phyloP scores from a whole-genome alignment of 1,140 invertebrate genomes.

The Tenebrio molitor region DNA sequence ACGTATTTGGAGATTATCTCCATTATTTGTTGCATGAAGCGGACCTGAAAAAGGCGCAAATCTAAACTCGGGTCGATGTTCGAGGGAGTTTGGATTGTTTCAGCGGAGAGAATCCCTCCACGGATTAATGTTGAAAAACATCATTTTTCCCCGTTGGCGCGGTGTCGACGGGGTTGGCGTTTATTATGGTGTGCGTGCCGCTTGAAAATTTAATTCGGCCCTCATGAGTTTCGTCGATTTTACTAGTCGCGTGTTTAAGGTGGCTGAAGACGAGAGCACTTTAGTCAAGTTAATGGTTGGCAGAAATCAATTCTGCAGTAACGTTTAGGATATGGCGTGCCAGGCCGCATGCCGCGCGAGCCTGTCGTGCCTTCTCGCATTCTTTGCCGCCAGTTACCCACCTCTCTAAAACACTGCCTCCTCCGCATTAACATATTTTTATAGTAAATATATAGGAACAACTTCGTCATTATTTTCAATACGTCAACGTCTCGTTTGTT shows the following conservation, averaged over 20 bases:
- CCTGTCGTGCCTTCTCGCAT: conserved; percentile 43
- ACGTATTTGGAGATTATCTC: conserved; percentile 25
- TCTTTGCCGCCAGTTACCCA: conserved; percentile 37
- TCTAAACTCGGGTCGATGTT: conserved; percentile 1
- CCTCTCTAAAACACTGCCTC: conserved; percentile 39
- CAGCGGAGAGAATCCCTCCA: neutral
- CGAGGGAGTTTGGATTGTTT: neutral
- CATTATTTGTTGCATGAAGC: conserved; percentile 23
- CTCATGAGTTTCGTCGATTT: conserved; percentile 51
- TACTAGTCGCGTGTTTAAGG: conserved; percentile 54
- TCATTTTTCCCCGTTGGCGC: neutral
- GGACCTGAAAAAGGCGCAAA: neutral
- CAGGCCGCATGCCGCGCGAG: conserved; percentile 52
- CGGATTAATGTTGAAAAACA: neutral
- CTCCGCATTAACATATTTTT: conserved; percentile 36
- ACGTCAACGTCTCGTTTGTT: conserved; percentile 33
- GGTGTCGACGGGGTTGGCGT: neutral
- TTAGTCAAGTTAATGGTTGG: conserved; percentile 56
- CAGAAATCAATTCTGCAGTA: conserved; percentile 57
- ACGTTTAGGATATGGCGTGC: conserved; percentile 52
- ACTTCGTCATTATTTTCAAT: conserved; percentile 36
- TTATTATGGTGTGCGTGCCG: conserved; percentile 44
- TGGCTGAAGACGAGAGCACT: conserved; percentile 54
- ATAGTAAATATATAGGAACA: conserved; percentile 34
- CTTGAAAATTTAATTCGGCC: conserved; percentile 48